phyloP scores from a whole-genome alignment of 2,888 invertebrate species.

The Ennomos quercinarius region DNA sequence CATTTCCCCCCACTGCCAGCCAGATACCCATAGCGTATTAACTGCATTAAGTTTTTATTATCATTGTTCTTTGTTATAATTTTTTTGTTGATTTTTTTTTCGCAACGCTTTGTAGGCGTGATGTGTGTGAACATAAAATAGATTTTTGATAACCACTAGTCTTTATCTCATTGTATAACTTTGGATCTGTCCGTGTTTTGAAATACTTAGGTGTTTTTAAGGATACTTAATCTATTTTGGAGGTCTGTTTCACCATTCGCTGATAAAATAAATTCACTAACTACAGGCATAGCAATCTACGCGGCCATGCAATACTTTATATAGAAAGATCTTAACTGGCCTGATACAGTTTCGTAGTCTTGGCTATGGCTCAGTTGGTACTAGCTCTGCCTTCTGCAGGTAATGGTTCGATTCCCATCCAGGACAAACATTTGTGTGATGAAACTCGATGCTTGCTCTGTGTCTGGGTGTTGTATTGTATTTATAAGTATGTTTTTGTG shows the following conservation, averaged over 20 bases:
- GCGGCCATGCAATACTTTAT: no score
- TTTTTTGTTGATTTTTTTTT: slow-evolving; percentile 67
- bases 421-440: no score
- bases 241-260: slow-evolving; percentile 28
- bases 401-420: no score
- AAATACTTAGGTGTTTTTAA: slow-evolving; percentile 68
- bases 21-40: slow-evolving; percentile 43
- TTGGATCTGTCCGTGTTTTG: slow-evolving; percentile 79
- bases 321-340: no score
- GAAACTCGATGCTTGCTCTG: no score
- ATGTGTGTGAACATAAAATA: slow-evolving; percentile 54
- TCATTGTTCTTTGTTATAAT: slow-evolving; percentile 73
- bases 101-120: slow-evolving; percentile 70
- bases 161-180: slow-evolving; percentile 70
- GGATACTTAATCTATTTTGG: slow-evolving; percentile 64
- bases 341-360: no score
- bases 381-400: no score
- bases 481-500: no score
- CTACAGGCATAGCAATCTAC: no score
- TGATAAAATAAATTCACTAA: slow-evolving; percentile 3
- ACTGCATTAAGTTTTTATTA: slow-evolving; percentile 53
- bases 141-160: slow-evolving; percentile 72
- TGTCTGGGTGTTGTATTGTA: no score
- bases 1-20: slow-evolving; percentile 67
- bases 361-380: no score